Evolutionary conservation across 2,113 vertebrate species (phyloP), one percentile per base, ranked within the genome.

Genomic region (Eptesicus fuscus): DNA sequence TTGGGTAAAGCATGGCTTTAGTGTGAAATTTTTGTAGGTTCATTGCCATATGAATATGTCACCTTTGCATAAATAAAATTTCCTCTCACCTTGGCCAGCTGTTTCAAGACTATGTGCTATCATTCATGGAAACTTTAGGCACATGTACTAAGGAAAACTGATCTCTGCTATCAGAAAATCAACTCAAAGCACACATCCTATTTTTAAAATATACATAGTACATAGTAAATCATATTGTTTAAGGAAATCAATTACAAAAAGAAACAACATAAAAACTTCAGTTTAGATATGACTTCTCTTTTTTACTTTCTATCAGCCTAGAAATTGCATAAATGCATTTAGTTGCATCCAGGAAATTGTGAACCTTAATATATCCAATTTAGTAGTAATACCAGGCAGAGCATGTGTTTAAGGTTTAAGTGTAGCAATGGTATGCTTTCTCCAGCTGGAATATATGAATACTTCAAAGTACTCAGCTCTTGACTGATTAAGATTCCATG

Each of bases 391-490:
- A 73, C 7, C 32, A 40, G 35, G 22, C 59, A 16, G n/a, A 74
- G 7, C 77, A 90, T 11, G 14, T 96, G 94, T 80, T 94, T 91
- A 96, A 96, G 82, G 25, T 88, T 97, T 94, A 94, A 89, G 83
- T 71, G 10, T 49, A 91, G n/a, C 5, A 9, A 47, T 73, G 51
- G 71, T 59, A 47, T 94, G 49, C 79, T 96, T 93, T 84, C 87
- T 74, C 49, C 95, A 97, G 94, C 86, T 97, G 87, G 91, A 97
- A 94, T 96, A 96, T 97, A 92, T 94, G 86, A 98, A 87, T 93
- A 96, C 96, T 98, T 98, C 97, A 98, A 98, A 98, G 96, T 95
- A 91, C 91, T 97, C 97, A 44, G 51, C 77, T 97, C 83, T 97
- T 95, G 94, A 97, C 91, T 97, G 84, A 97, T 97, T 96, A 97